Evolutionary conservation across 2,797 vertebrate genomes (phyloP).

Genomic region (Macrochelys suwanniensis): DNA sequence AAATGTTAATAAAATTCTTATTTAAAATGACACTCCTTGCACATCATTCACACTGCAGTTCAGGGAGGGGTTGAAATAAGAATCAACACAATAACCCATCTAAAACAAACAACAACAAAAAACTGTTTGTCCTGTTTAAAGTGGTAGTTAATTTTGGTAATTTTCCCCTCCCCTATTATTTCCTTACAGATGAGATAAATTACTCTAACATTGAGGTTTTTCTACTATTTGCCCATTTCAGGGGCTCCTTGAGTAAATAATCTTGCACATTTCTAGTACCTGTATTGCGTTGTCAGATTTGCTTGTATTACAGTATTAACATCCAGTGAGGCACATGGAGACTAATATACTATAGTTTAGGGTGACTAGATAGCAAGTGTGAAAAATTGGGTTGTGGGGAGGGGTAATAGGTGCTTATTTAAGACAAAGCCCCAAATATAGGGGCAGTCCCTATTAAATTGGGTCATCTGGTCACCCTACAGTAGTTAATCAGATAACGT

Average conservation of each 20-base stretch:
- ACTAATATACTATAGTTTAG: neutral
- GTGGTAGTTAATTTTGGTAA: constrained; percentile 44
- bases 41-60: constrained; percentile 8
- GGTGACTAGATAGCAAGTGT: neutral
- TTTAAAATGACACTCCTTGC: neutral
- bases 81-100: constrained; percentile 11
- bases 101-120: constrained; percentile 15
- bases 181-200: constrained; percentile 32
- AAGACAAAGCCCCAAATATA: neutral
- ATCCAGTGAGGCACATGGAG: constrained; percentile 13
- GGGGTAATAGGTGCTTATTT: neutral
- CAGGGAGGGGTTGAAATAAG: constrained; percentile 6
- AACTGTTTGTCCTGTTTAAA: constrained; percentile 31
- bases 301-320: neutral
- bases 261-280: constrained; percentile 16
- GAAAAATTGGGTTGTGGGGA: neutral
- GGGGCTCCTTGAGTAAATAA: neutral
- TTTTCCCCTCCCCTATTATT: neutral
- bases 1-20: neutral
- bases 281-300: neutral
- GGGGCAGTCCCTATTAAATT: neutral
- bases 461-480: neutral
- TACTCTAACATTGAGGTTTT: constrained; percentile 41
- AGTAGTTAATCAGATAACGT: neutral
- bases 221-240: constrained; percentile 47